These are phyloP conservation scores for Osmerus mordax DNA, from an alignment of 2,113 vertebrate species.

Conservation along the genomic window DNA sequence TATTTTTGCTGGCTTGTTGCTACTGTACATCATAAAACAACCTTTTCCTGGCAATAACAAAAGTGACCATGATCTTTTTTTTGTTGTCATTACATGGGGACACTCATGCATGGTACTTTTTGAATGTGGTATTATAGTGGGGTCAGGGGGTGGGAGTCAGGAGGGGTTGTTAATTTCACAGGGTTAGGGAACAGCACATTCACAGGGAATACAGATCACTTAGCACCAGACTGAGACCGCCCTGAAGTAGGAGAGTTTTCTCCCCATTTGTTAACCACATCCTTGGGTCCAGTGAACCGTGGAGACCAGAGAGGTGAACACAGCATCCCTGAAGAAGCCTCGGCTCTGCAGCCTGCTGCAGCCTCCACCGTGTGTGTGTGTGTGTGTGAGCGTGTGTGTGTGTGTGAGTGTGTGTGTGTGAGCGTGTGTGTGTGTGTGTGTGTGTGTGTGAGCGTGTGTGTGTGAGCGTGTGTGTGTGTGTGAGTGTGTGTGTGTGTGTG, in stretches of 20 bases:
- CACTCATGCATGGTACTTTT: conserved; percentile 98
- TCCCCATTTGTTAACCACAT: conserved; percentile 97
- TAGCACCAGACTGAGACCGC: conserved; percentile 89
- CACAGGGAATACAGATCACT: conserved; percentile 99
- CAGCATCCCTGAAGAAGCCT: conserved; percentile 77
- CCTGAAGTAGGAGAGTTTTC: conserved; percentile 80
- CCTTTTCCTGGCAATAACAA: conserved; percentile 85
- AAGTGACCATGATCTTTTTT: conserved; percentile 85
- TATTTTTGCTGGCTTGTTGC: conserved; percentile 59
- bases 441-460: conserved; percentile 22
- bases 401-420: neutral
- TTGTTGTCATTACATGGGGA: conserved; percentile 87
- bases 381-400: conserved; percentile 43
- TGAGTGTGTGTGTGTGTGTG: neutral
- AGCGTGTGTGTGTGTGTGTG: conserved; percentile 39
- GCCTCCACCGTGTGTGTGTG: conserved; percentile 60
- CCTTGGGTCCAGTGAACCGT: conserved; percentile 82
- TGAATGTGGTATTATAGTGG: conserved; percentile 98
- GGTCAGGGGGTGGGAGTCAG: conserved; percentile 91
- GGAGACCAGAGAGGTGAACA: conserved; percentile 83
- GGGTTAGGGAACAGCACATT: conserved; percentile 99
- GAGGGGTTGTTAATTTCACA: conserved; percentile 99
- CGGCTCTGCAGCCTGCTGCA: conserved; percentile 78
- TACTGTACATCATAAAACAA: conserved; percentile 71
- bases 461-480: conserved; percentile 28